Percentiles rank a stretch among this genome's conserved stretches.
Conservation (phyloP, 2,797 vertebrate species). For the Botia almorhae region DNA sequence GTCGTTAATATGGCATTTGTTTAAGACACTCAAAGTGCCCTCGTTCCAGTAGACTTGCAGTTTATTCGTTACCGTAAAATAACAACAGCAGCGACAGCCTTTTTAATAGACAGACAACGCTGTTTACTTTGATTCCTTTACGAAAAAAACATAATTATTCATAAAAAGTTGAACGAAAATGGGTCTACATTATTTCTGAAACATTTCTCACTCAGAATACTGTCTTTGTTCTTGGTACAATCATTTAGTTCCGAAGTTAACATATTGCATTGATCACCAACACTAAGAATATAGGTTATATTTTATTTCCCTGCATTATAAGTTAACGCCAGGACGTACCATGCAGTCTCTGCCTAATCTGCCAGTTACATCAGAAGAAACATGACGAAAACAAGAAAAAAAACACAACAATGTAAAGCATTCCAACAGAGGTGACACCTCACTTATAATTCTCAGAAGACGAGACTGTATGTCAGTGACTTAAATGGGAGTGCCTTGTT, state of each 20-base stretch:
- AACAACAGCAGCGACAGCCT: neutral
- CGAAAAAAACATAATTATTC: neutral
- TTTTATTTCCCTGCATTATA: neutral
- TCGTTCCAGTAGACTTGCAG: neutral
- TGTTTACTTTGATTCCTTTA: neutral
- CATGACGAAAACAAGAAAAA: neutral
- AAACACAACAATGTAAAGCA: neutral
- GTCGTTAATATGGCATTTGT: neutral
- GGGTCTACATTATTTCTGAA: too few species aligned
- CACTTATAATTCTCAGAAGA: conserved; percentile 32
- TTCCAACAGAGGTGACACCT: conserved; percentile 45
- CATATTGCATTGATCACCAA: neutral
- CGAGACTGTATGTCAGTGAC: conserved; percentile 58
- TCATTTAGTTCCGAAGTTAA: neutral
- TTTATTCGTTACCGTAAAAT: neutral
- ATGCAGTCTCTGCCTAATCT: neutral
- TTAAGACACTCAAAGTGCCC: neutral
- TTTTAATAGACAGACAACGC: neutral
- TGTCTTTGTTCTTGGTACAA: neutral
- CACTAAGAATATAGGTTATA: neutral
- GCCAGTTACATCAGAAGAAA: neutral
- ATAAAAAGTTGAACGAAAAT: too few species aligned
- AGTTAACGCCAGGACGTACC: neutral
- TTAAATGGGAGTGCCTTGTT: conserved; percentile 75
- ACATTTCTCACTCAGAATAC: neutral